Conservation (phyloP, 2,797 vertebrate genomes). For the Acanthornis magna region DNA sequence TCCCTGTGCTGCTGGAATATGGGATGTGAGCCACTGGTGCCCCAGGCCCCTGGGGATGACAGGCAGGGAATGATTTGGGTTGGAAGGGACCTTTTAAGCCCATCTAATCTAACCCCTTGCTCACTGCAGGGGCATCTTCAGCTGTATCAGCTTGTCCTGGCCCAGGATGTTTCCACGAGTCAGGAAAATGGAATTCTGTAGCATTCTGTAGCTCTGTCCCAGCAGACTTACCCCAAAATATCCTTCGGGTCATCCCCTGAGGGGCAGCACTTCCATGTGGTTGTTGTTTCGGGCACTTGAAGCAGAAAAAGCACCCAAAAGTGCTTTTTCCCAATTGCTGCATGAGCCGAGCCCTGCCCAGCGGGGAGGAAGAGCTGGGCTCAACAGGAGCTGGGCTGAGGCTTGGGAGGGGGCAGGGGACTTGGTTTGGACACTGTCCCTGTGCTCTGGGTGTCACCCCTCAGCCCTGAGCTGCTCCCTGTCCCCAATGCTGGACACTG, state of each 20-base stretch:
- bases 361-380: accelerated
- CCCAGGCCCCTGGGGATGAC: not conserved
- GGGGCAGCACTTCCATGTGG: not conserved
- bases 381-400: not conserved
- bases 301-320: not conserved
- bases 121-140: not conserved
- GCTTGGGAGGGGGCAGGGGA: not conserved
- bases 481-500: not conserved
- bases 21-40: not conserved
- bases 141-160: not conserved
- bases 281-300: not conserved
- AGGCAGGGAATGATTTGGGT: not conserved
- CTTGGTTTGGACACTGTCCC: not conserved
- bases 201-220: not conserved
- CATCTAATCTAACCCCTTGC: not conserved
- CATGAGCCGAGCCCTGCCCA: accelerated
- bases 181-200: no score
- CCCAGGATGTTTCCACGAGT: not conserved
- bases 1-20: not conserved
- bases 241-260: not conserved
- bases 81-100: not conserved
- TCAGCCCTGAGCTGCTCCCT: not conserved
- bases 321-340: not conserved
- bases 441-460: not conserved
- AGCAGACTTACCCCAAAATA: not conserved